Base-by-base conservation (phyloP, 2,113 vertebrate genomes). In the Otis tarda region DNA sequence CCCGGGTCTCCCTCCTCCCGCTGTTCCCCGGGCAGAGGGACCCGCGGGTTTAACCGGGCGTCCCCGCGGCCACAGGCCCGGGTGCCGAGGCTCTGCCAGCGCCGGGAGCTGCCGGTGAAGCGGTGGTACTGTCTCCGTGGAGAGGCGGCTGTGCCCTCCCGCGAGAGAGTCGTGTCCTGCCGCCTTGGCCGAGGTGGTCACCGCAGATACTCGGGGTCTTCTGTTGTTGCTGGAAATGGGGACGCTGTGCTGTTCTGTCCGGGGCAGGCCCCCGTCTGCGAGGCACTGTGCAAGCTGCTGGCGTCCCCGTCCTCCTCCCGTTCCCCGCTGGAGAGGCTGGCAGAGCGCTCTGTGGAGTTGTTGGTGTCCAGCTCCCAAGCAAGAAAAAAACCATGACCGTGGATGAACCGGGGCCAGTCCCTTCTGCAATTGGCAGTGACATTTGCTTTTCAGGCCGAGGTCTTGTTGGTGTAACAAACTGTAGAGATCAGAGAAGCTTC, bases 31-130 rank as follows among this genome's bases (percentile, higher is more conserved):
- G 63, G 21, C 45, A 3, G 57, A 10, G 21, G 16, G 8, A 17
- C 9, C 2, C 43, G 49, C 47, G 47, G 20, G 19, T 59, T 16
- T 35, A 18, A 4, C 18, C 19, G 41, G n/a, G 25, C 11, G 9
- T n/a, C 43, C 5, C 1, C 10, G 5, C 30, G 4, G 27, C 7
- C 52, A 3, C 31, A 5, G 14, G 33, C 3, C 22, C 60, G 1
- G 50, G 47, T 20, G 25, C 56, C 24, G 56, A 24, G 64, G 65
- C 27, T 57, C 15, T 3, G 3, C 21, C 53, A 2, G 35, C 47
- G 10, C 39, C 23, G 41, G 35, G 23, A 22, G 70, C 41, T 39
- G 50, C n/a, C 12, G 22, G 60, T 16, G 7, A 8, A 21, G 49
- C 13, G 19, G 50, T 4, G 73, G 50, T 16, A 7, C 11, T 7